Conservation (phyloP, 2,113 vertebrate species). For the Clarias macrocephalus region DNA sequence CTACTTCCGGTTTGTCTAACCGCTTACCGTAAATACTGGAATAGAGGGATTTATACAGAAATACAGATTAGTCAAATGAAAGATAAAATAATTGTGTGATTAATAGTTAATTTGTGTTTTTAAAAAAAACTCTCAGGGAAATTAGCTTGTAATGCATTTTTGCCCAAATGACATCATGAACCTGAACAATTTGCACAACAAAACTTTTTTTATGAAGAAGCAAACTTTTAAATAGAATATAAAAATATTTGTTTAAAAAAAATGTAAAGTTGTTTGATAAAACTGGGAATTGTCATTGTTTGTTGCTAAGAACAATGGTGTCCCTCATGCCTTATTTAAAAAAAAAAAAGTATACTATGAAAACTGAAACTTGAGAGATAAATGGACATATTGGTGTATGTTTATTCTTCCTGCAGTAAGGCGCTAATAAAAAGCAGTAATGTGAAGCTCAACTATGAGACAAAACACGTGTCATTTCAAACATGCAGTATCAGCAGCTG, state of each 20-base stretch:
- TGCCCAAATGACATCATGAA: not conserved
- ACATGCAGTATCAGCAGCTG: too few species aligned
- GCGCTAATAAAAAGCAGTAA: too few species aligned
- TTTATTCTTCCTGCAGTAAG: too few species aligned
- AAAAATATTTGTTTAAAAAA: not conserved
- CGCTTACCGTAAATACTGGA: constrained; percentile 6
- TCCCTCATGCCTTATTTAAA: too few species aligned
- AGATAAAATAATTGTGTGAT: not conserved
- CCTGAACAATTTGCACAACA: not conserved
- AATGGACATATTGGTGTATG: too few species aligned
- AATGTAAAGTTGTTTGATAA: too few species aligned
- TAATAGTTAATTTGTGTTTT: not conserved
- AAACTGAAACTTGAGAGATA: too few species aligned
- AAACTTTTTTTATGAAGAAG: not conserved
- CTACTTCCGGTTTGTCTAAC: constrained; percentile 1
- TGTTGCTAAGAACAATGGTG: not conserved
- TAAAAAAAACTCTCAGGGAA: not conserved
- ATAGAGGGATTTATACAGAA: not conserved
- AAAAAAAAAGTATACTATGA: too few species aligned
- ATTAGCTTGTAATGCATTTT: not conserved
- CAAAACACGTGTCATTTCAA: too few species aligned
- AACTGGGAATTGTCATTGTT: not conserved
- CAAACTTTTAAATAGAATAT: not conserved
- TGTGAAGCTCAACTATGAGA: too few species aligned
- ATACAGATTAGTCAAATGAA: not conserved